Conservation (phyloP, 1,140 invertebrate genomes). For the Teleopsis dalmanni region DNA sequence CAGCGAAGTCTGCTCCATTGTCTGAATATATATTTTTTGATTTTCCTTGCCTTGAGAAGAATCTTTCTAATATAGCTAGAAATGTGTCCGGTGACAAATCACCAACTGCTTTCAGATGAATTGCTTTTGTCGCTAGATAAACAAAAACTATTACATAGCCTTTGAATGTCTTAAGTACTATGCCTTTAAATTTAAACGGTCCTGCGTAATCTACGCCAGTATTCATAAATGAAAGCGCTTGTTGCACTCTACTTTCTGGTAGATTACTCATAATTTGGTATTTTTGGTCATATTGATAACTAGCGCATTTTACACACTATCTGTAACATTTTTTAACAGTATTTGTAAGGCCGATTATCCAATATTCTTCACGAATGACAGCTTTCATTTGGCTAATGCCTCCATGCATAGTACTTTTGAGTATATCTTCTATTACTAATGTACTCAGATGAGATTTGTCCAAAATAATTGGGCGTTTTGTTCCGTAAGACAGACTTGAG, state of each 20-base stretch:
- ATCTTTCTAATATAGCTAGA: conserved; percentile 35
- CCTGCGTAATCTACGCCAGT: conserved; percentile 25
- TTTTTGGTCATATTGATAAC: not conserved
- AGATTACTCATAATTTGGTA: conserved; percentile 4
- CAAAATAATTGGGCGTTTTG: not conserved
- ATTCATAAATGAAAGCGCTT: conserved; percentile 14
- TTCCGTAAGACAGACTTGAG: conserved; percentile 6
- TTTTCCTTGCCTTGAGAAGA: conserved; percentile 25
- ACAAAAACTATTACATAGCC: conserved; percentile 34
- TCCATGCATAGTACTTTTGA: not conserved
- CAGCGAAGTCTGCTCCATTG: conserved; percentile 22
- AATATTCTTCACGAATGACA: not conserved
- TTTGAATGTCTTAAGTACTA: conserved; percentile 14
- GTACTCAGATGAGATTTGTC: not conserved
- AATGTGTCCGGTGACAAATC: conserved; percentile 35
- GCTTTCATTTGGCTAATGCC: not conserved
- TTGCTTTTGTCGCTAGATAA: conserved; percentile 29
- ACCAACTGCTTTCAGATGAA: conserved; percentile 31
- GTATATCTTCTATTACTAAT: not conserved
- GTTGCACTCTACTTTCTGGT: not conserved
- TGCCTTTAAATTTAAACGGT: conserved; percentile 16
- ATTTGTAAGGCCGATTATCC: not conserved
- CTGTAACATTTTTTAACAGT: not conserved
- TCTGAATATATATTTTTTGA: conserved; percentile 17
- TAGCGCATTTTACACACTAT: not conserved